These are phyloP conservation scores for Pyrrhia umbra DNA, from an alignment of 2,888 invertebrate genomes.

Conservation along the genomic window DNA sequence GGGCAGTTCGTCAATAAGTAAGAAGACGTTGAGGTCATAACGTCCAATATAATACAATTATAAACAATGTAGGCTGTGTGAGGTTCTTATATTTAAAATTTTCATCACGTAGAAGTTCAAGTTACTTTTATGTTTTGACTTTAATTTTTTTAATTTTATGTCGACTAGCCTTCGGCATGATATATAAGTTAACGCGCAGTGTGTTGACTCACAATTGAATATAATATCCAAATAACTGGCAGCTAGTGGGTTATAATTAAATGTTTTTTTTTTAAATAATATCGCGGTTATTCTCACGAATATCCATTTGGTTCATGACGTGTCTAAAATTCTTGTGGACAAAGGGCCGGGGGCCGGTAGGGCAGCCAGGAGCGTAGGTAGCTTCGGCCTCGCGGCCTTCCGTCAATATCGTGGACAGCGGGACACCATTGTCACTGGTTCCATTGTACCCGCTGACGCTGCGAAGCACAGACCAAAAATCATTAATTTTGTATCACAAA, in stretches of 20 bases:
- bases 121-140: constrained; percentile 29
- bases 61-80: constrained; percentile 38
- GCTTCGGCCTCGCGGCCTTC: constrained; percentile 76
- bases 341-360: constrained; percentile 74
- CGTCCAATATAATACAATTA: constrained; percentile 39
- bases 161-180: constrained; percentile 3
- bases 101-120: constrained; percentile 13
- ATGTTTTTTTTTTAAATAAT: constrained; percentile 75
- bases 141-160: constrained; percentile 7
- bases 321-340: constrained; percentile 83
- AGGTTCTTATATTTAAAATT: constrained; percentile 2
- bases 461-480: constrained; percentile 88
- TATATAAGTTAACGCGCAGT: neutral
- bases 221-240: constrained; percentile 65
- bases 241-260: constrained; percentile 74
- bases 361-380: constrained; percentile 85
- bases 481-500: constrained; percentile 90
- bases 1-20: constrained; percentile 61
- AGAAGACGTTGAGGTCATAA: constrained; percentile 62
- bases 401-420: constrained; percentile 89
- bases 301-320: constrained; percentile 84
- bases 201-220: constrained; percentile 53
- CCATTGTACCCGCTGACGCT: constrained; percentile 83
- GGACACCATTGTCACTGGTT: constrained; percentile 87
- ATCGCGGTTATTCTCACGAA: constrained; percentile 79